Evolutionary conservation across 2,113 vertebrate species (phyloP), one percentile per base, ranked within the genome.

Genomic region (Sisor rabdophorus): DNA sequence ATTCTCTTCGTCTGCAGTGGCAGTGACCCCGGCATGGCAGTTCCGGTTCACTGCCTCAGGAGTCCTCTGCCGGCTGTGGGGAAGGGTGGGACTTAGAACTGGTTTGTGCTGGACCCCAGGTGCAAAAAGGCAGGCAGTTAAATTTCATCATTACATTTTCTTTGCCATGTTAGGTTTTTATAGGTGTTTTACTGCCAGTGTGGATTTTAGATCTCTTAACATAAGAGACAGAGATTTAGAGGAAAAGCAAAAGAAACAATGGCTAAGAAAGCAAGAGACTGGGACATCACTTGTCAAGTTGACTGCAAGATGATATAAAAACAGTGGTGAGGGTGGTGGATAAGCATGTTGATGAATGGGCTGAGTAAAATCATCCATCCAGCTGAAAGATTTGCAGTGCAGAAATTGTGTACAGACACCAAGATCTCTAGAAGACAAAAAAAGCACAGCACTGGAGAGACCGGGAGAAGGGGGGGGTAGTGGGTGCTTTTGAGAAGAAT

Each of bases 131-230:
- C 88, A 86, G 90, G 89, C 92, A 91, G 90, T 92, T 92, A 91
- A 91, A 92, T 92, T 92, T 92, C 89, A 92, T 92, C 91, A 93
- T 93, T 92, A 91, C 89, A 89, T 88, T 90, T 90, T 90, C 89
- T 90, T 91, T 83, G 83, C 84, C 56, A 56, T 87, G 88, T 89
- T 88, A 87, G 81, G 88, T 91, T 91, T 93, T 91, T 92, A 91
- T 91, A 89, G 89, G 86, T 82, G 87, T 91, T 91, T 91, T 91
- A 92, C 81, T 75, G 90, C 85, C 81, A 68, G 82, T 80, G 86
- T 87, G 86, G 87, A 91, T 87, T 89, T 89, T 88, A 87, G 85
- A 81, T 86, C 86, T 85, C 80, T 67, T 83, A 84, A 89, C 88
- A 88, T 89, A 85, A 71, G 83, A 84, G 88, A 84, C 83, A 87